Base-by-base conservation (phyloP, 2,888 invertebrate species). In the Yponomeuta cagnagella region DNA sequence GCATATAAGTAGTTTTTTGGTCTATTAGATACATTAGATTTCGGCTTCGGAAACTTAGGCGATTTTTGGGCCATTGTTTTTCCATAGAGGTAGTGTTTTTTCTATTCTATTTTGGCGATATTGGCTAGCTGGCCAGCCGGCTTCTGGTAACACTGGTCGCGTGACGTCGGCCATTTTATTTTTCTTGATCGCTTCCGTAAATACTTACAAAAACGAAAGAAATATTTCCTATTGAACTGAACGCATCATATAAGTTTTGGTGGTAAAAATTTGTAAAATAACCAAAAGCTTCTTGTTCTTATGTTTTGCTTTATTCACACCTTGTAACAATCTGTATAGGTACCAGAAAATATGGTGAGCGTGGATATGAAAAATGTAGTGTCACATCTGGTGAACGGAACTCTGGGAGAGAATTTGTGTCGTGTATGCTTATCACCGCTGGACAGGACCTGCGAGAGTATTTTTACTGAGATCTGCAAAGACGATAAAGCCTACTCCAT, bases 391-490 rank as follows among this genome's bases (percentile, higher is more conserved):
- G 81, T 84, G 52, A 86, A 89, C 77, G 88, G 88, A 15, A 83
- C 84, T 48, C 76, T 90, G 23, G 80, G 76, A 5, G 80, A 84
- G 70, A 83, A 82, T 71, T 76, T 90, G 70, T 92, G 91, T 76
- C 76, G 86, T 69, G 78, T 88, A 76, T 92, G 91, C 76, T 80
- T 91, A 70, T 70, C 75, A 58, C 85, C 84, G 8, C 74, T 89
- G 33, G 76, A 74, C 64, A 80, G 79, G 23, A 63, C 74, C 23
- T 83, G 77, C 73, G 90, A 90, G 73, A 87, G 85, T 76, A 80
- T 89, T 71, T 88, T 85, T 71, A 89, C 90, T 0, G 82, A 77
- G 74, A 76, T 91, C 68, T 87, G 85, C 75, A 88, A 83, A 74
- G 82, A 81, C 71, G 82, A 83, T 30, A 76, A 79, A 30, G 86